Evolutionary conservation across 2,888 invertebrate species (phyloP).

Genomic region (Bruchidius siliquastri): DNA sequence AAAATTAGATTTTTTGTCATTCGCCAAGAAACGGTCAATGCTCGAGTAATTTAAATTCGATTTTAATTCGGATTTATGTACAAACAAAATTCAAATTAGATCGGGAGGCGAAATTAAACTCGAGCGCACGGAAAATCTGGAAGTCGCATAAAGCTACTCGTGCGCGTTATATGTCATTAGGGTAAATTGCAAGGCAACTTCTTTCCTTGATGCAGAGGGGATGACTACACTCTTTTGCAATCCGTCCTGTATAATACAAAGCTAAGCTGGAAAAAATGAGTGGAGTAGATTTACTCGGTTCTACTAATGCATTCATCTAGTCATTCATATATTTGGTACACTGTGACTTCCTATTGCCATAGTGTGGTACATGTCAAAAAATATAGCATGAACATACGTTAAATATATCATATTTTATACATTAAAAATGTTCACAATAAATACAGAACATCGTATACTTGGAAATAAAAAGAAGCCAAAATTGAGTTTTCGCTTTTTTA

Average conservation of each 20-base stretch:
- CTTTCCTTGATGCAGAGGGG: background rate
- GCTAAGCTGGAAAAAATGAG: no score
- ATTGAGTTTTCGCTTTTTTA: no score
- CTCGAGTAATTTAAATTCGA: conserved; percentile 35
- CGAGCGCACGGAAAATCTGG: conserved; percentile 46
- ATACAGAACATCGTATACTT: no score
- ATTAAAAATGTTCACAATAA: no score
- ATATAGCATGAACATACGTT: no score
- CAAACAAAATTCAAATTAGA: conserved; percentile 48
- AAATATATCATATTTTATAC: no score
- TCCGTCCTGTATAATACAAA: background rate
- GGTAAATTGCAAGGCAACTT: conserved; percentile 4
- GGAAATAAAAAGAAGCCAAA: no score
- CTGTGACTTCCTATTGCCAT: no score
- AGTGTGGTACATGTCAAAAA: no score
- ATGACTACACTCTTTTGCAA: background rate
- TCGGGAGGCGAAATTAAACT: conserved; percentile 44
- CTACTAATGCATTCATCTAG: no score
- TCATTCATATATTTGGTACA: no score
- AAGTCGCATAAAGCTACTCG: conserved; percentile 48
- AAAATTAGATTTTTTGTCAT: conserved; percentile 21
- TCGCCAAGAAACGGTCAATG: background rate
- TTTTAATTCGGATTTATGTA: conserved; percentile 41
- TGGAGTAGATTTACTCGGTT: no score
- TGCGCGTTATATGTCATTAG: conserved; percentile 43